Base-by-base conservation (phyloP, 92 coral and sea anemone genomes). In the Palythoa grandiflora region DNA sequence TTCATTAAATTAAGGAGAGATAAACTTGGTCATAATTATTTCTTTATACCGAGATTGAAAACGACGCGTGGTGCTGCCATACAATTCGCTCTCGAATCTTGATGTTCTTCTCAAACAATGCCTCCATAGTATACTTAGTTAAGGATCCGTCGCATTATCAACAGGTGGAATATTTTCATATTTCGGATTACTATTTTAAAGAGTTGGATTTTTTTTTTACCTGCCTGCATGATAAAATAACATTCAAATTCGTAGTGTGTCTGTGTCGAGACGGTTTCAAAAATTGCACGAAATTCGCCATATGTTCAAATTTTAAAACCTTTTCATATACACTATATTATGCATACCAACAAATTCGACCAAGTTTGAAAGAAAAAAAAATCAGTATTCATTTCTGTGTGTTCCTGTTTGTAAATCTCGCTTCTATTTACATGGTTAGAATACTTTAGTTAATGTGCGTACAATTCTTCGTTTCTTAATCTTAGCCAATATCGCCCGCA, bases 91-190 rank as follows among this genome's bases (percentile, higher is more conserved):
- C 28, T 28, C 0, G 28, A 8, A 44, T 8, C 50, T 5, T 44
- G 50, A 44, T 36, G 19, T 35, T 12, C 59, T 61, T 38, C 12
- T 20, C 37, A n/a, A 47, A 66, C 73, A 54, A 66, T 68, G 73
- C 73, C 38, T 40, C 50, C 17, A 52, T 5, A 14, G 16, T 17
- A 60, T 6, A 44, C 37, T 40, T 63, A 11, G 7, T 44, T 38
- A 37, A 81, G 75, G 47, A 61, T 80, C 66, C 37, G 5, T 40
- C 74, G 44, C 14, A 52, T 21, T 66, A 37, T 81, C 86, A 81
- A 81, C 86, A 81, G 86, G 86, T 81, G 86, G 86, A 68, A 47
- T 65, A 17, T 14, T 2, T 10, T 21, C 17, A 36, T 63, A n/a
- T n/a, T 19, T 63, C 8, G 70, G n/a, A n/a, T 5, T 63, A 9